Evolutionary conservation across 2,888 invertebrate genomes (phyloP).

Genomic region (Thymelicus sylvestris): DNA sequence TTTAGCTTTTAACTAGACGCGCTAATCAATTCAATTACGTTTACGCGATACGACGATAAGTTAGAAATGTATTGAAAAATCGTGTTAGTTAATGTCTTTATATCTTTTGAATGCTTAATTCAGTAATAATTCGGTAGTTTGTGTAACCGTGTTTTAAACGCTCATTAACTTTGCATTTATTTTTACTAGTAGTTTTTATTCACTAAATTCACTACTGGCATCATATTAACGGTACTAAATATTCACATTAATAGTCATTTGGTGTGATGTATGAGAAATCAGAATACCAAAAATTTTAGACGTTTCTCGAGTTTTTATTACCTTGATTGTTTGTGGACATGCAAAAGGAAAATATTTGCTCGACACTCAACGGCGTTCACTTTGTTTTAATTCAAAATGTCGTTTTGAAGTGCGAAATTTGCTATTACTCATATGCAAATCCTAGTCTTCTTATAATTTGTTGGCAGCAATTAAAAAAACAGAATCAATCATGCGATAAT

Average conservation of each 20-base stretch:
- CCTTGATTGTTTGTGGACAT: slow-evolving; percentile 62
- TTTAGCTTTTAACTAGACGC: background rate
- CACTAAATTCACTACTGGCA: slow-evolving; percentile 28
- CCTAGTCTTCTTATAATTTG: slow-evolving; percentile 12
- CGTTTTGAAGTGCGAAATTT: background rate
- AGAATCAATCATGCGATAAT: slow-evolving; percentile 17
- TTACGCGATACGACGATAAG: background rate
- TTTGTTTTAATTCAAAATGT: slow-evolving; percentile 14
- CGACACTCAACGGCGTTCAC: slow-evolving; percentile 41
- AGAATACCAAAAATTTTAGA: too few relatives aligned
- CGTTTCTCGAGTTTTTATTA: slow-evolving; percentile 44
- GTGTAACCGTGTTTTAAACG: too few relatives aligned
- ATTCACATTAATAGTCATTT: slow-evolving; percentile 36
- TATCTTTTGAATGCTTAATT: slow-evolving; percentile 16
- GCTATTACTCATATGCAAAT: slow-evolving; percentile 8
- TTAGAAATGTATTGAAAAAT: slow-evolving; percentile 18
- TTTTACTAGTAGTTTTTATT: slow-evolving; percentile 21
- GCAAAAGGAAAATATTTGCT: slow-evolving; percentile 57
- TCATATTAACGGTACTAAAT: slow-evolving; percentile 44
- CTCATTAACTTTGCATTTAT: too few relatives aligned
- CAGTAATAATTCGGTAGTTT: slow-evolving; percentile 40
- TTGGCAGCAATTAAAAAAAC: slow-evolving; percentile 13
- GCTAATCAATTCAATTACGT: background rate
- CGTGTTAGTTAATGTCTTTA: slow-evolving; percentile 14
- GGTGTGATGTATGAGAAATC: slow-evolving; percentile 41